A percentile compares a stretch with the other conserved stretches of the same genome.
Conservation (phyloP, 2,797 vertebrate species). For the Arrhamphus sclerolepis region DNA sequence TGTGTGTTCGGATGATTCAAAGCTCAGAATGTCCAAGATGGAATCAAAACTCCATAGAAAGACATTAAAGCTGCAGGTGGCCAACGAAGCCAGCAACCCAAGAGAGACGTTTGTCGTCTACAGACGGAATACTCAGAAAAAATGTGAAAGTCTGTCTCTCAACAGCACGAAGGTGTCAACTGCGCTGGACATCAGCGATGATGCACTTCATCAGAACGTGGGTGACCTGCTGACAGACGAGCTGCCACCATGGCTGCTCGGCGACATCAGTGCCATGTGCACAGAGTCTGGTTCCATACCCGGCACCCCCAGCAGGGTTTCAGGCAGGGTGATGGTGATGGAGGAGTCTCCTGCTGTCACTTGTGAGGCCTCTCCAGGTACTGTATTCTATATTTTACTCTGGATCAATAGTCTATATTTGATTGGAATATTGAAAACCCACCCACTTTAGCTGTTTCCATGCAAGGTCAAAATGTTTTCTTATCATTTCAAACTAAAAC, state of each 20-base stretch:
- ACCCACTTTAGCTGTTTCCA: too few relatives aligned
- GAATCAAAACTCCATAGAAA: constrained; percentile 19
- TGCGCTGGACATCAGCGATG: not conserved
- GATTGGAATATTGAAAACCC: too few relatives aligned
- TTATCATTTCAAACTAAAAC: too few relatives aligned
- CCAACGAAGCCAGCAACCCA: constrained; percentile 1
- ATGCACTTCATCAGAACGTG: constrained; percentile 11
- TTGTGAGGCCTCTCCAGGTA: constrained; percentile 61
- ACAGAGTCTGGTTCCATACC: constrained; percentile 14
- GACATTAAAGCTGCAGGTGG: not conserved
- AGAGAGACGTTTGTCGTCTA: constrained; percentile 43
- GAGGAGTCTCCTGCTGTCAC: constrained; percentile 23
- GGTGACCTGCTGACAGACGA: constrained; percentile 64
- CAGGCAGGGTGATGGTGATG: not conserved
- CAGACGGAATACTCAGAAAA: constrained; percentile 12
- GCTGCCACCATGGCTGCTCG: constrained; percentile 66
- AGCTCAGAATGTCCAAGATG: constrained; percentile 8
- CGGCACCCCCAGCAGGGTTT: constrained; percentile 32
- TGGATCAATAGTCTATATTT: too few relatives aligned
- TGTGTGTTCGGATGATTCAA: not conserved
- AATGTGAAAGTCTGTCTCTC: not conserved
- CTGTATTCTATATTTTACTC: too few relatives aligned
- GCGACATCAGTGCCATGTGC: constrained; percentile 23
- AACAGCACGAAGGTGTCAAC: not conserved
- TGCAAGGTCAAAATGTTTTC: too few relatives aligned